A percentile compares a stretch with the other conserved stretches of the same genome.
These are phyloP conservation scores for Tortrix viridana DNA, from an alignment of 2,888 invertebrate genomes.

Conservation along the genomic window DNA sequence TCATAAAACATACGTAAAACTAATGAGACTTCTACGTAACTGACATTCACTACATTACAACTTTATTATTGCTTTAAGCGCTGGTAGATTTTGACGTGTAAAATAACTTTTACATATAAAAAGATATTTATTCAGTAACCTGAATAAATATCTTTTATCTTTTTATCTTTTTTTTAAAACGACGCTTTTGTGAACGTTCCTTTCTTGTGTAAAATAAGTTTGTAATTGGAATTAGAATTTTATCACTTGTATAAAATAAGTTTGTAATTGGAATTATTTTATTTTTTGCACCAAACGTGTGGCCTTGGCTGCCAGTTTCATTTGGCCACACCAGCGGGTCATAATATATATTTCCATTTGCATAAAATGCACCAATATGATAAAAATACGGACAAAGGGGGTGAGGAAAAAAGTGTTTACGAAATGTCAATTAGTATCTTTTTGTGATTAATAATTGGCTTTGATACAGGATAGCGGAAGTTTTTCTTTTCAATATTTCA, in stretches of 20 bases:
- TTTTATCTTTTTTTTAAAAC: too few relatives aligned
- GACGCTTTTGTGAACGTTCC: too few relatives aligned
- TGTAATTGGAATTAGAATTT: neutral
- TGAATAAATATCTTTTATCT: too few relatives aligned
- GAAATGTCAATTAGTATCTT: slow-evolving; percentile 10
- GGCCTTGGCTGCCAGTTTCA: slow-evolving; percentile 19
- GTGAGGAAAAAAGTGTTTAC: slow-evolving; percentile 12
- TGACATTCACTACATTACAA: neutral
- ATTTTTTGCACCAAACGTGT: slow-evolving; percentile 10
- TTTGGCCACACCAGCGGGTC: slow-evolving; percentile 6
- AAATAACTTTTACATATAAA: too few relatives aligned
- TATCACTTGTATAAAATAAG: neutral
- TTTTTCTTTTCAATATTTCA: too few relatives aligned
- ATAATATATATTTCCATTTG: slow-evolving; percentile 8
- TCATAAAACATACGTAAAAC: slow-evolving; percentile 18
- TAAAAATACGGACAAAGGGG: slow-evolving; percentile 14
- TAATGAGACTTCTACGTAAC: slow-evolving; percentile 18
- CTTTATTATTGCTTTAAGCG: neutral
- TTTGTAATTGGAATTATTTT: slow-evolving; percentile 1
- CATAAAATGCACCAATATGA: slow-evolving; percentile 25
- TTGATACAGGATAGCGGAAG: too few relatives aligned
- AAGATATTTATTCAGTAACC: too few relatives aligned
- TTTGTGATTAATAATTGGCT: too few relatives aligned
- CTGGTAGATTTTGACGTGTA: too few relatives aligned
- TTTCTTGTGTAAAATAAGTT: neutral